Base-by-base conservation (phyloP, 2,888 invertebrate genomes). In the Spilarctia lutea region DNA sequence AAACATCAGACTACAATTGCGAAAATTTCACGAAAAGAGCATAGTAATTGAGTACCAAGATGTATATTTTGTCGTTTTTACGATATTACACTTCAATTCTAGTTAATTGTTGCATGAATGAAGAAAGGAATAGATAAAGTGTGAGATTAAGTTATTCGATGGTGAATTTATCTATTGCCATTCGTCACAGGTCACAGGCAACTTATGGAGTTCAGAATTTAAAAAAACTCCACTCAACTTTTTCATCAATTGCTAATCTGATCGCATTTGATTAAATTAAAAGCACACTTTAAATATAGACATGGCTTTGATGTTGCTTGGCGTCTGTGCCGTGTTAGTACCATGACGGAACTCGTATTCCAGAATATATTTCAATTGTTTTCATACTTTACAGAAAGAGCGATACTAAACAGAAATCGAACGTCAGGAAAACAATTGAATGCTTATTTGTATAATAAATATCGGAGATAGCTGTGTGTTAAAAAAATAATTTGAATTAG, bases 381-480 rank as follows among this genome's bases (percentile, higher is more conserved):
- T 56, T 56, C 52, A 56, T 56, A 56, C 52, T 56, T 56, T 56
- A 56, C n/a, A 56, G 11, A 56, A n/a, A n/a, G 52, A 56, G 52
- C 3, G n/a, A 27, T 33, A 68, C 30, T 68, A 68, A 27, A 56
- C 52, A 56, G 52, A 56, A 56, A 56, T n/a, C 52, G 52, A 56
- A 56, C 52, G 52, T n/a, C 10, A 24, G 52, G 11, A 56, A 52
- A 56, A 56, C n/a, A 56, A 56, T 24, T 56, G 52, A 56, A 56
- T 30, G 45, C 7, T n/a, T 56, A 24, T 56, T 56, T 56, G 8
- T 56, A n/a, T n/a, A 56, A 56, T 56, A 56, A 56, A 56, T 56
- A 56, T 56, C 24, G 52, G 0, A 56, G 52, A 56, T 56, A 56
- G 52, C 10, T 24, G 24, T 56, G n/a, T 56, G 52, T 56, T 56